Base-by-base conservation (phyloP, 2,113 vertebrate genomes). In the Hippolais icterina region DNA sequence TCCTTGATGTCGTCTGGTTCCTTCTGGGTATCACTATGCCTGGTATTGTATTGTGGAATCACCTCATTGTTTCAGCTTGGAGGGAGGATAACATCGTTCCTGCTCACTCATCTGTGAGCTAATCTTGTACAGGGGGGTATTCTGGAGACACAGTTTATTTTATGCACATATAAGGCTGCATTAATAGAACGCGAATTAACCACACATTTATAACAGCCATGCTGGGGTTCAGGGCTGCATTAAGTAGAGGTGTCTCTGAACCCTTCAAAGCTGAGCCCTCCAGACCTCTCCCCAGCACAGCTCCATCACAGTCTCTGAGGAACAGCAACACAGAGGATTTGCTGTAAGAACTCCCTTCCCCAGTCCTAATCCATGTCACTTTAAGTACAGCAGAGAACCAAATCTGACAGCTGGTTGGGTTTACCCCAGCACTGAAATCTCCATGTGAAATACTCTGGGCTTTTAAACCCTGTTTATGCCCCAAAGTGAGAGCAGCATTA, bases 401-500 rank as follows among this genome's bases (percentile, higher is more conserved):
- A 69, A 91, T 28, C 95, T 46, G 82, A 91, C 91, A 93, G 94
- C 91, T 88, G 82, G 2, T 57, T 72, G 29, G 31, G 70, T 85
- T 89, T 57, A 63, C 78, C 75, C 84, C 59, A 21, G 82, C 81
- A 13, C 88, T 10, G 3, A 80, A 66, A 80, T 80, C 76, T 94
- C 90, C 85, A 4, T 15, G 47, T 72, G 75, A 93, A 85, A 65
- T 14, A 47, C 71, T 93, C 50, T 0, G 35, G 75, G 83, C 19
- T 86, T 82, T 90, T 85, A 88, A 96, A 79, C 75, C 75, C 64
- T 78, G 64, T 80, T 94, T 56, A 59, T 79, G 60, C 37, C 94
- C 93, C 89, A 56, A 57, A 96, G 66, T 93, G 84, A 79, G 65
- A 72, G 84, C 83, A 75, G 87, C 87, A 35, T 91, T 79, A 87